Percentiles rank a stretch among this genome's conserved stretches.
Conservation (phyloP, 1,140 invertebrate genomes). For the Antheraea pernyi region DNA sequence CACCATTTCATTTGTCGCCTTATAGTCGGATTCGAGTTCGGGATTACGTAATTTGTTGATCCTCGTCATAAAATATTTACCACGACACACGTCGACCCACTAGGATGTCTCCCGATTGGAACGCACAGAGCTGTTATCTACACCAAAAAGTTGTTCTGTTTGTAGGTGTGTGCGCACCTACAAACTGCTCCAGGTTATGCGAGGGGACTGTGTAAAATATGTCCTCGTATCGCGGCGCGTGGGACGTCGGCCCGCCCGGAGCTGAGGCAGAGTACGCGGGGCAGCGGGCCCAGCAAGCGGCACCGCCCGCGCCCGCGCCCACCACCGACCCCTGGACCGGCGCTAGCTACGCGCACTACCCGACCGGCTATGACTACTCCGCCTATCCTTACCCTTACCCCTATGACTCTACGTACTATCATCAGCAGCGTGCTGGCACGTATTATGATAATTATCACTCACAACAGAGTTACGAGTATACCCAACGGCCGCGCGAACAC, state of each 20-base stretch:
- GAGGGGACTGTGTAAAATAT: conserved; percentile 69
- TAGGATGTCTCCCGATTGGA: conserved; percentile 50
- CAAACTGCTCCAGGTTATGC: conserved; percentile 78
- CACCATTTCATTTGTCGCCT: conserved; percentile 39
- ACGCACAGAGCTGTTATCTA: conserved; percentile 73
- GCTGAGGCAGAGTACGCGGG: conserved; percentile 60
- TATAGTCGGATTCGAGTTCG: conserved; percentile 42
- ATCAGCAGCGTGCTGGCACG: conserved; percentile 44
- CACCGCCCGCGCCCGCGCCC: conserved; percentile 43
- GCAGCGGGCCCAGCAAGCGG: conserved; percentile 38
- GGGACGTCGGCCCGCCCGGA: conserved; percentile 74
- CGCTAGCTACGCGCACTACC: conserved; percentile 70
- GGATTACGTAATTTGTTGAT: conserved; percentile 76
- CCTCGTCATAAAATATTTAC: conserved; percentile 61
- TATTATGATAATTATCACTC: conserved; percentile 51
- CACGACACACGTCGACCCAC: conserved; percentile 46
- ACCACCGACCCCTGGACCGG: conserved; percentile 75
- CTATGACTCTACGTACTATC: conserved; percentile 65
- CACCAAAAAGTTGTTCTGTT: conserved; percentile 80
- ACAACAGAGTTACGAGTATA: conserved; percentile 45
- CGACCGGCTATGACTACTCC: conserved; percentile 60
- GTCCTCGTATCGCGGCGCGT: conserved; percentile 72
- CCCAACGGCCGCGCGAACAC: conserved; percentile 28
- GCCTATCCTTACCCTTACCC: conserved; percentile 45
- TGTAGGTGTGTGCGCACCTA: conserved; percentile 80